Conservation (phyloP, 37 sponge, comb jelly and placozoan genomes). For the Halisarca cf. caerulea region DNA sequence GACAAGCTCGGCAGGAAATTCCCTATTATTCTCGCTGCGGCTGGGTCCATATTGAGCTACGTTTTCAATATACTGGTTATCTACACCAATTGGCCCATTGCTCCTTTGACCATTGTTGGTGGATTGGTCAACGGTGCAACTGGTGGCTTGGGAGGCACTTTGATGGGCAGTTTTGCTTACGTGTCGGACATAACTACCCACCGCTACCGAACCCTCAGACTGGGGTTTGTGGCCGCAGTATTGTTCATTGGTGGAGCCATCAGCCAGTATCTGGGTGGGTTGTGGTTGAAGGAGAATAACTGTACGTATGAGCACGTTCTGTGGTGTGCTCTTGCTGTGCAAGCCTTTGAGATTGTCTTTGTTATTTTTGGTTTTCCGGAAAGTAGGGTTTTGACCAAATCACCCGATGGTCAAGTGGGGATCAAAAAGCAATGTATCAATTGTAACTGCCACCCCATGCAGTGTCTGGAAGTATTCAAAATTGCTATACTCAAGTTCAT, state of each 20-base stretch:
- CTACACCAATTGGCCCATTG: slow-evolving; percentile 17
- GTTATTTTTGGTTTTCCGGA: slow-evolving; percentile 49
- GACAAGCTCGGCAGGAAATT: slow-evolving; percentile 53
- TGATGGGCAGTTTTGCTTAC: slow-evolving; percentile 47
- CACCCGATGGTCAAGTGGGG: too few relatives aligned
- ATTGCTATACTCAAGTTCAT: neutral
- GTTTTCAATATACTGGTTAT: slow-evolving; percentile 4
- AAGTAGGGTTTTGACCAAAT: neutral
- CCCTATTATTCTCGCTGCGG: slow-evolving; percentile 17
- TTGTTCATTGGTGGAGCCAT: slow-evolving; percentile 41
- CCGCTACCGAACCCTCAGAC: slow-evolving; percentile 33
- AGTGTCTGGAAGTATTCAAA: neutral
- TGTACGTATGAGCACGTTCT: slow-evolving; percentile 37
- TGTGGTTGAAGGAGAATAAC: slow-evolving; percentile 34
- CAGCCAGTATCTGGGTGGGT: slow-evolving; percentile 29
- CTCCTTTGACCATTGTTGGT: neutral
- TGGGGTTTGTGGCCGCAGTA: slow-evolving; percentile 40
- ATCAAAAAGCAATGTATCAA: neutral
- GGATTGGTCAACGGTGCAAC: slow-evolving; percentile 12
- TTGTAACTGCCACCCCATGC: neutral
- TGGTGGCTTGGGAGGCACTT: slow-evolving; percentile 49
- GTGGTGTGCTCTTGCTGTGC: neutral
- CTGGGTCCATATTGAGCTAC: slow-evolving; percentile 18
- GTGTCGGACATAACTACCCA: slow-evolving; percentile 47
- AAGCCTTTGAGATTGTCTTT: slow-evolving; percentile 21